Evolutionary conservation across 1,140 invertebrate species (phyloP), one percentile per base, ranked within the genome.

Genomic region (Drosophila bocki): DNA sequence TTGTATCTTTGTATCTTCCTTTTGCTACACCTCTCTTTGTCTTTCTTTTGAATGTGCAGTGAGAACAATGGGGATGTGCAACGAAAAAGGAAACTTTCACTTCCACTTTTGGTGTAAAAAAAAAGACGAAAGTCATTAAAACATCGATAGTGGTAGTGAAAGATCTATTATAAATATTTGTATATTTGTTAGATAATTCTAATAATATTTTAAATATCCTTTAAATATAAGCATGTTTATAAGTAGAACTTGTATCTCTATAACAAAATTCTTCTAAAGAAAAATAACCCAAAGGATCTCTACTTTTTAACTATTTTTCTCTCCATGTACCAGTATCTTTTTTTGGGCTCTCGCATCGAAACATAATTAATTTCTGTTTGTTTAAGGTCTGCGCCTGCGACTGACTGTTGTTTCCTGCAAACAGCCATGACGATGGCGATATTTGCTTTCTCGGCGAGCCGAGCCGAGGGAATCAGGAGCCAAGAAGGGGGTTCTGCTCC

Each of bases 311-410:
- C n/a, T 57, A n/a, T 29, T 35, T 74, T 59, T 62, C 22, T 72
- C 48, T 60, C 54, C 32, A 22, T 72, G 54, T 22, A n/a, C 13
- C 39, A 37, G 53, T 60, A 59, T 48, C 41, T 45, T 68, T 68
- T 68, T 68, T 61, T 35, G 58, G 48, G 37, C 53, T 78, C 64
- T 72, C 67, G 51, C 80, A 91, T 91, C 86, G 86, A 82, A 91
- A 88, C 88, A 91, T 91, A 91, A 91, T 91, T 91, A 91, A 91
- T 91, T 91, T 91, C 79, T 91, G 88, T 91, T 91, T 91, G 88
- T 80, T 91, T 91, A 91, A 80, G 90, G 83, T 88, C 83, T 87
- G 80, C 58, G 79, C 68, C 72, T 68, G 65, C 72, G 57, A 67
- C 80, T 83, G 82, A 80, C 83, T 83, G 76, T 58, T 74, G 78